A percentile compares a stretch with the other conserved stretches of the same genome.
phyloP scores from a whole-genome alignment of 37 sponge, comb jelly and placozoan species.

The Tethya wilhelma region DNA sequence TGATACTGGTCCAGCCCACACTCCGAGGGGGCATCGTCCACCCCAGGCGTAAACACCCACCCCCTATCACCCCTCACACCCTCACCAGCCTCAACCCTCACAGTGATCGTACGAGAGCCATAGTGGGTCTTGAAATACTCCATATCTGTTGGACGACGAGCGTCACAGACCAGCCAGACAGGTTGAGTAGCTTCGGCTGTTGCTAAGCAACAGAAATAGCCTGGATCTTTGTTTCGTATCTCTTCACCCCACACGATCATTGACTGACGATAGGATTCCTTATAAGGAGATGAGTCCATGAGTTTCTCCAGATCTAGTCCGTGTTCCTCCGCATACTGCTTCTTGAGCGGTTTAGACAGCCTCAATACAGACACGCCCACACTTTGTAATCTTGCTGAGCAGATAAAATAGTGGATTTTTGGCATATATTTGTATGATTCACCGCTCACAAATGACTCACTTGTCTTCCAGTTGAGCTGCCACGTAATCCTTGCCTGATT shows the following conservation, averaged over 20 bases:
- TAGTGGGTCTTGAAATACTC: constrained; percentile 69
- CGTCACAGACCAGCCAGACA: constrained; percentile 90
- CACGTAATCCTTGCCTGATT: constrained; percentile 68
- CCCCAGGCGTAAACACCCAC: constrained; percentile 76
- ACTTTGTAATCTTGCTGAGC: background rate
- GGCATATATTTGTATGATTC: background rate
- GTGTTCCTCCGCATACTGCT: constrained; percentile 82
- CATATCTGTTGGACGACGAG: constrained; percentile 82
- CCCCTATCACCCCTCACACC: constrained; percentile 72
- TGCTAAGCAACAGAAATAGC: constrained; percentile 88
- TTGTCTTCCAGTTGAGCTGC: constrained; percentile 27
- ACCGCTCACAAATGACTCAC: too few relatives aligned
- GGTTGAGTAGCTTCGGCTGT: constrained; percentile 45
- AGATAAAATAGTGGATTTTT: background rate
- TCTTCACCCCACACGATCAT: constrained; percentile 94
- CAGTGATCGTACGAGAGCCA: background rate
- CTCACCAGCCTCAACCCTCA: constrained; percentile 74
- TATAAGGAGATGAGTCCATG: constrained; percentile 82
- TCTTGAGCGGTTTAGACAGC: constrained; percentile 68
- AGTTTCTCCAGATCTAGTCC: constrained; percentile 73
- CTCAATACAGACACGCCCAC: constrained; percentile 42
- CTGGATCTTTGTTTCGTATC: constrained; percentile 60
- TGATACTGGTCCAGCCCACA: constrained; percentile 83
- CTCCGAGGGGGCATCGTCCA: constrained; percentile 92
- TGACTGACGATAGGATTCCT: constrained; percentile 84